Conservation (phyloP, 2,888 invertebrate genomes). For the Blastobasis adustella region DNA sequence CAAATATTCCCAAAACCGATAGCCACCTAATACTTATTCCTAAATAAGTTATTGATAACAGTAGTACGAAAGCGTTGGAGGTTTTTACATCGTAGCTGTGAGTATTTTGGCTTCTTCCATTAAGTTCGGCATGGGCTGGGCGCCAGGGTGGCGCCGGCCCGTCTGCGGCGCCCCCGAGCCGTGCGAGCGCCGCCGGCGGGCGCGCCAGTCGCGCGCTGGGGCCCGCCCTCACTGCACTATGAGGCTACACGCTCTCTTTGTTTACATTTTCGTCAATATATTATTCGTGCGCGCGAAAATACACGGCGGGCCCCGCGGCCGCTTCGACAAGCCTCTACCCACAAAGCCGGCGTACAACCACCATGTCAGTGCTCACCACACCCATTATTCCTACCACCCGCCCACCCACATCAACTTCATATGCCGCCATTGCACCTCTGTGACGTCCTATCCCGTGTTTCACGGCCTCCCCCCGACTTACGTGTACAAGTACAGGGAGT, state of each 20-base stretch:
- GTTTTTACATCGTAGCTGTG: too few species aligned
- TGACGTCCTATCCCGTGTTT: slow-evolving; percentile 54
- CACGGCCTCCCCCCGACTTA: slow-evolving; percentile 52
- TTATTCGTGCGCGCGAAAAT: slow-evolving; percentile 35
- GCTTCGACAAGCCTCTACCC: slow-evolving; percentile 21
- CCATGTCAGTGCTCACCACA: slow-evolving; percentile 46
- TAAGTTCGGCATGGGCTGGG: slow-evolving; percentile 15
- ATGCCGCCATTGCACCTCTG: slow-evolving; percentile 45
- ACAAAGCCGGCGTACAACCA: slow-evolving; percentile 18
- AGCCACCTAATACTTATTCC: too few species aligned
- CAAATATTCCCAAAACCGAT: too few species aligned
- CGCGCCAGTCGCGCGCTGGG: slow-evolving; percentile 54
- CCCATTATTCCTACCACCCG: slow-evolving; percentile 57
- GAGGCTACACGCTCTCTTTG: slow-evolving; percentile 29
- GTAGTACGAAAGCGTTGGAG: too few species aligned
- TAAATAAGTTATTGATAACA: too few species aligned
- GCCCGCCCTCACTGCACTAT: slow-evolving; percentile 52
- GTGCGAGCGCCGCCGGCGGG: slow-evolving; percentile 12
- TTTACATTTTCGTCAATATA: slow-evolving; percentile 24
- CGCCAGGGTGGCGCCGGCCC: slow-evolving; percentile 53
- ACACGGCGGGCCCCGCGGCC: slow-evolving; percentile 40
- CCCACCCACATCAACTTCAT: slow-evolving; percentile 47
- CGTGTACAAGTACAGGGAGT: slow-evolving; percentile 54
- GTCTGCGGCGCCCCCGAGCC: slow-evolving; percentile 46
- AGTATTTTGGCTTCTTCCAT: not conserved